phyloP scores from a whole-genome alignment of 2,113 vertebrate species.

The Mormoops blainvillei region DNA sequence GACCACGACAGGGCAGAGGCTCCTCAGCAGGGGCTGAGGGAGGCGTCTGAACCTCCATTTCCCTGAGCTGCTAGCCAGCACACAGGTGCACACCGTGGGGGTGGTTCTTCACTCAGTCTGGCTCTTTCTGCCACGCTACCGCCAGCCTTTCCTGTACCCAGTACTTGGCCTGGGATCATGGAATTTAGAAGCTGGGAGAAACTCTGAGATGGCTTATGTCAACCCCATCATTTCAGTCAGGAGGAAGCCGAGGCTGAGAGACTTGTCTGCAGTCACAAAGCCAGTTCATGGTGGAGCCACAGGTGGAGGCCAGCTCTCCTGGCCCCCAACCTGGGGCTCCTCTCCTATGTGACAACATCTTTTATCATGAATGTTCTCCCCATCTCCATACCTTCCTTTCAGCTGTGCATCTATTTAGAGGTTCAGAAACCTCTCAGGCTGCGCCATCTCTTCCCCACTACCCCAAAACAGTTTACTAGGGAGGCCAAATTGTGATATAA shows the following conservation, averaged over 20 bases:
- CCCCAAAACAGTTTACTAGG: not conserved
- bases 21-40: not conserved
- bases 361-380: not conserved
- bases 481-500: not conserved
- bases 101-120: not conserved
- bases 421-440: not conserved
- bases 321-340: not conserved
- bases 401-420: not conserved
- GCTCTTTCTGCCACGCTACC: not conserved
- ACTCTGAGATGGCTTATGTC: not conserved
- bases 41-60: not conserved
- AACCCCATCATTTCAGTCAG: not conserved
- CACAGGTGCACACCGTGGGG: not conserved
- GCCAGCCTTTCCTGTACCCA: not conserved
- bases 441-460: not conserved
- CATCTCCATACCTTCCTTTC: not conserved
- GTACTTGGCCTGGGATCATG: not conserved
- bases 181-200: not conserved
- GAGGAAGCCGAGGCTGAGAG: not conserved
- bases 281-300: no score
- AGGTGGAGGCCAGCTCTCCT: not conserved
- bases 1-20: not conserved
- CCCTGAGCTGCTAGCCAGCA: not conserved
- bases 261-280: not conserved
- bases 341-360: rapidly evolving